Base-by-base conservation (phyloP, 2,113 vertebrate species). In the Notothenia coriiceps region DNA sequence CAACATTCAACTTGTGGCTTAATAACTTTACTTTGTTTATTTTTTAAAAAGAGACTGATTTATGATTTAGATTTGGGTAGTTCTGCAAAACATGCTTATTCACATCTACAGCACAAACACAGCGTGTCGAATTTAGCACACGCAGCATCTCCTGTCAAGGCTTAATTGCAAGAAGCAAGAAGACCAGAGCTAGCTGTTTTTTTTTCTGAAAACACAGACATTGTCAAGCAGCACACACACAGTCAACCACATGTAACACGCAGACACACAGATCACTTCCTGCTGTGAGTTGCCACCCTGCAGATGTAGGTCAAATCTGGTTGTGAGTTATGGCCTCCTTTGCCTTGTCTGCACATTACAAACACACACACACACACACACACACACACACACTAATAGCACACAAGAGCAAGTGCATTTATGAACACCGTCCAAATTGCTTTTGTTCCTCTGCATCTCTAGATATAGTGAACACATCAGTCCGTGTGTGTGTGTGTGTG, bases 271-370 rank as follows among this genome's bases (percentile, higher is more conserved):
- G 47, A 35, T 7, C 25, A 1, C 15, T 66, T 40, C 57, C 25
- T 79, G 56, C 74, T 82, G 51, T 74, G 67, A 72, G 61, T 62
- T 64, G 29, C 85, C 64, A 80, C 73, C 77, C 73, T 77, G 64
- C 69, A 77, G 62, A 47, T 80, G 73, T 78, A 70, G 33, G 55
- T 71, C 50, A 22, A 44, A 12, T 65, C 76, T 77, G 76, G 47
- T 69, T 29, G 70, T 82, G 78, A 79, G 62, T 63, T 85, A 59
- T 83, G 66, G 65, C 74, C 77, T 83, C 54, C 74, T 46, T 77
- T 50, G 10, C 33, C 65, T 74, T 62, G 70, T 80, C 73, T 67
- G 8, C 44, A 35, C 35, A 40, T 40, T 40, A 40, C 8, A 65
- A 22, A 22, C 44, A 46, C 44, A 46, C 12, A 62, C 40, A n/a